phyloP scores from a whole-genome alignment of 2,888 invertebrate genomes.

The Hypena proboscidalis region DNA sequence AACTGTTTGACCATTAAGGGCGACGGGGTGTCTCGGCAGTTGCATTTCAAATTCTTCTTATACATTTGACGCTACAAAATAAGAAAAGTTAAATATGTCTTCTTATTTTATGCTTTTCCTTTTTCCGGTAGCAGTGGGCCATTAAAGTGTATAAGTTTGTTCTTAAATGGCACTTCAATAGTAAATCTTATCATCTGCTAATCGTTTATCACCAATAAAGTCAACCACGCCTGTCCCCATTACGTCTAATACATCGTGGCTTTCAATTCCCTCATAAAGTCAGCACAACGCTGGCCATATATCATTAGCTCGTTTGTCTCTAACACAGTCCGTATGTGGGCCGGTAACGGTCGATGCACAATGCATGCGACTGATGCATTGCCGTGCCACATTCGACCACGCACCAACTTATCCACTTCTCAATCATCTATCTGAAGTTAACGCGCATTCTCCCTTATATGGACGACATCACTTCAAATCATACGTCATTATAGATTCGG shows the following conservation, averaged over 20 bases:
- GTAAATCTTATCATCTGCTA: constrained; percentile 23
- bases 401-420: constrained; percentile 39
- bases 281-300: constrained; percentile 57
- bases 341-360: constrained; percentile 77
- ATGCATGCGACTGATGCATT: constrained; percentile 70
- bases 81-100: too few relatives aligned
- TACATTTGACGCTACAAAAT: too few relatives aligned
- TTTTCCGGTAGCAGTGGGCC: too few relatives aligned
- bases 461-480: background rate
- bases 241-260: constrained; percentile 47
- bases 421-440: constrained; percentile 34
- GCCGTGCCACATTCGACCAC: constrained; percentile 65
- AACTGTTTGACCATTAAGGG: constrained; percentile 49
- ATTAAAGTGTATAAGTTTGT: too few relatives aligned
- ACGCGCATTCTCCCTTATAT: constrained; percentile 9
- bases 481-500: background rate
- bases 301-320: constrained; percentile 74
- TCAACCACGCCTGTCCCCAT: constrained; percentile 43
- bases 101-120: too few relatives aligned
- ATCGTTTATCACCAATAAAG: constrained; percentile 36
- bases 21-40: constrained; percentile 36
- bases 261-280: constrained; percentile 55
- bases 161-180: constrained; percentile 5
- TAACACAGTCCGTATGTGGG: constrained; percentile 62
- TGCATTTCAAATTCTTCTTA: constrained; percentile 14